phyloP scores from a whole-genome alignment of 2,888 invertebrate genomes.

The Apocheima hispidaria region DNA sequence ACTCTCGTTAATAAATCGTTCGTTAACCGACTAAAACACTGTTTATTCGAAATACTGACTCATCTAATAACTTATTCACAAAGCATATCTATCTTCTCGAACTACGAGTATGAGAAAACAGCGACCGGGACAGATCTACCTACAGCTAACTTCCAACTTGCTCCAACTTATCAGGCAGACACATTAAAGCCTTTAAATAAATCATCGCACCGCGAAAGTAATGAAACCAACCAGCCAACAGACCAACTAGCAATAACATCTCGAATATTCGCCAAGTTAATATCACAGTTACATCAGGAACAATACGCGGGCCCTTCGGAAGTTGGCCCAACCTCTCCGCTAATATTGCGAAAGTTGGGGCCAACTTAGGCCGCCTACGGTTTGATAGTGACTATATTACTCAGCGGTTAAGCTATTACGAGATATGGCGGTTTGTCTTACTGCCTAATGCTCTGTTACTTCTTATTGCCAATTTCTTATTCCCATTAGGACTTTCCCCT shows the following conservation, averaged over 20 bases:
- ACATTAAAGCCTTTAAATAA: constrained; percentile 36
- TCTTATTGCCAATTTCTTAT: constrained; percentile 18
- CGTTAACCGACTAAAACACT: not conserved
- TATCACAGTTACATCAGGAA: constrained; percentile 42
- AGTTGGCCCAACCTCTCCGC: constrained; percentile 64
- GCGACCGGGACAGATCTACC: constrained; percentile 11
- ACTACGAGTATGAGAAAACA: constrained; percentile 14
- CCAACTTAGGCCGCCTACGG: constrained; percentile 28
- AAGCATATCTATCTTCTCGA: not conserved
- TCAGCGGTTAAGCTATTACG: constrained; percentile 30
- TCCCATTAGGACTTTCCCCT: not conserved
- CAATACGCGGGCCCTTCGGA: constrained; percentile 56
- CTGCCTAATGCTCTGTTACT: constrained; percentile 21
- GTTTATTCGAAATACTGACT: not conserved
- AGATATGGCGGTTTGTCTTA: constrained; percentile 26
- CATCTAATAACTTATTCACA: constrained; percentile 2
- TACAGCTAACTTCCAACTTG: constrained; percentile 8
- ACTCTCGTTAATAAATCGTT: too few relatives aligned
- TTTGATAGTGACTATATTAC: constrained; percentile 31
- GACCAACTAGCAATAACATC: constrained; percentile 46
- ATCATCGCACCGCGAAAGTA: constrained; percentile 39
- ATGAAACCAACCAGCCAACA: constrained; percentile 30
- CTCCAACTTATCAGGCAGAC: constrained; percentile 18
- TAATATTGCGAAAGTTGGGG: constrained; percentile 64
- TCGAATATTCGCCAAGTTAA: constrained; percentile 44